Evolutionary conservation across 2,113 vertebrate species (phyloP), one percentile per base, ranked within the genome.

Genomic region (Ptilorrhoa leucosticta): DNA sequence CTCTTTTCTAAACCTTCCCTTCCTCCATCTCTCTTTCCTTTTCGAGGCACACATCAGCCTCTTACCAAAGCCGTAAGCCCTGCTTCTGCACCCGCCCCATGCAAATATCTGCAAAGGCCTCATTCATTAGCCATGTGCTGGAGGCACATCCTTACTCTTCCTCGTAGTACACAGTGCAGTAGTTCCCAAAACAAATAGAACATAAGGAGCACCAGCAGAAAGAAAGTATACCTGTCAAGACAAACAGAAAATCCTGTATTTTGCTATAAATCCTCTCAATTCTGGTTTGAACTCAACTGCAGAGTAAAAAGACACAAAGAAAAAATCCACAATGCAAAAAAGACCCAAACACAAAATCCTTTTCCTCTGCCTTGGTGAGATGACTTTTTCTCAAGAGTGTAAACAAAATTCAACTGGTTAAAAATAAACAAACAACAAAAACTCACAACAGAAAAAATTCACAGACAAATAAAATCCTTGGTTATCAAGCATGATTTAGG

Each of bases 41-140:
- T 33, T 53, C 4, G 1, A 65, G 45, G 50, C 68, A 79, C n/a
- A 20, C 11, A 71, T 28, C 76, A 71, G 60, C 39, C 63, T 61
- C 83, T n/a, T n/a, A 28, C 20, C 64, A 82, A 64, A 83, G 58
- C 48, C 65, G 40, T 13, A 61, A 57, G 20, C 8, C 11, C 24
- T 48, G 51, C 21, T 78, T 42, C 45, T 56, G 71, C 45, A 58
- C 56, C 39, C 0, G 0, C 64, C 1, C 4, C 31, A 17, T 1
- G 16, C 2, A 33, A 80, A 15, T 51, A 65, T 24, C 21, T 35
- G 53, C 69, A 51, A 57, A 65, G 65, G 56, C 57, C 39, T 69
- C 44, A 37, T n/a, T 82, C 54, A 37, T 53, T 13, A 81, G 39
- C 27, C 1, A 3, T 2, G 31, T 1, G 15, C 64, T 53, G 57